Conservation (phyloP, 2,113 vertebrate genomes). For the Pelvicachromis taeniatus region DNA sequence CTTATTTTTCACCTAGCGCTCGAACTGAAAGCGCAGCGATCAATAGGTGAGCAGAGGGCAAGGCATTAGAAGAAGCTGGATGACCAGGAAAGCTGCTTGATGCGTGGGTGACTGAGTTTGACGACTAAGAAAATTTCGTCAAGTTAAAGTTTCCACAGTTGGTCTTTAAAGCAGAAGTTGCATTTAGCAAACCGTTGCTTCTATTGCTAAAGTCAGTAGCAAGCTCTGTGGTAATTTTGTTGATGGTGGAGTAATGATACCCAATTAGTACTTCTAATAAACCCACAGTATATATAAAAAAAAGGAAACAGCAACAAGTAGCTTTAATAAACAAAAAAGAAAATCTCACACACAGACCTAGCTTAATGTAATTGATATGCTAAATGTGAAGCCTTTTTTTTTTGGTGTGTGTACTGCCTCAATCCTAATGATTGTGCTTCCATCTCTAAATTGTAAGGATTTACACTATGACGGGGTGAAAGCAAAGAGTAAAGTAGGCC, state of each 20-base stretch:
- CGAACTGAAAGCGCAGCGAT: conserved; percentile 1
- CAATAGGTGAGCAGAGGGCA: conserved; percentile 31
- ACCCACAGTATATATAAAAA: neutral
- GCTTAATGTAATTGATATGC: neutral
- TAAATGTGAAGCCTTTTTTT: neutral
- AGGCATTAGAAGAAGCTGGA: neutral
- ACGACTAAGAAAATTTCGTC: neutral
- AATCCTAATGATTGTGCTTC: conserved; percentile 12
- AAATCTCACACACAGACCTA: neutral
- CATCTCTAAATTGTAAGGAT: conserved; percentile 38
- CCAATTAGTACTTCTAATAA: conserved; percentile 1
- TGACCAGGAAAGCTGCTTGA: neutral
- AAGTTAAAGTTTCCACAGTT: neutral
- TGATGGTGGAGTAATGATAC: neutral
- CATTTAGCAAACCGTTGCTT: neutral
- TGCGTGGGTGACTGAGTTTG: neutral
- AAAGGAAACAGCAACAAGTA: neutral
- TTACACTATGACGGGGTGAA: conserved; percentile 17
- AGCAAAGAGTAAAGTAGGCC: conserved; percentile 16
- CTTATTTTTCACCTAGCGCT: neutral
- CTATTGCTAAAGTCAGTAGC: neutral
- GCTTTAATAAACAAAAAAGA: neutral
- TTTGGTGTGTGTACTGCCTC: neutral
- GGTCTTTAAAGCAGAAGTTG: neutral
- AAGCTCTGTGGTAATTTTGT: neutral